A percentile compares a stretch with the other conserved stretches of the same genome.
phyloP scores from a whole-genome alignment of 2,797 vertebrate genomes.

The Clarias pachynema region DNA sequence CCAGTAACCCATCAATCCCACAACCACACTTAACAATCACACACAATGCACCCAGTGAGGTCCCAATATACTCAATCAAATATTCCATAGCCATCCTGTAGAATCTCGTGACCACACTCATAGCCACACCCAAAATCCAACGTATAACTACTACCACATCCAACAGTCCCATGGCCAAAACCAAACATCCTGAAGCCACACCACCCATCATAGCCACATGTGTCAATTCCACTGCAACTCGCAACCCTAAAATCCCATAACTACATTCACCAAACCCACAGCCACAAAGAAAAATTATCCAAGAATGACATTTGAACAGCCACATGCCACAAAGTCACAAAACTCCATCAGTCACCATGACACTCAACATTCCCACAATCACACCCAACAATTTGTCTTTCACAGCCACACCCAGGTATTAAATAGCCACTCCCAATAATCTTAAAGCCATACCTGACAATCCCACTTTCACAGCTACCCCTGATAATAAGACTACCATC shows the following conservation, averaged over 20 bases:
- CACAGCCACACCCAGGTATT: too few relatives aligned
- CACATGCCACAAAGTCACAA: neutral
- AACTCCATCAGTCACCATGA: neutral
- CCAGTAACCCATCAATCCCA: neutral
- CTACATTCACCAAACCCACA: neutral
- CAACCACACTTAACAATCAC: neutral
- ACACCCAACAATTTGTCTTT: neutral
- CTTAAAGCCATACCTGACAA: neutral
- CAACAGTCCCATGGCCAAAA: neutral
- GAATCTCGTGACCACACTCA: neutral
- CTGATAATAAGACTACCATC: too few relatives aligned
- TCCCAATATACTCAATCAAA: too few relatives aligned
- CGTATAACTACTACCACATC: too few relatives aligned
- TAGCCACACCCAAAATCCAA: neutral
- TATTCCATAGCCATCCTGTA: neutral
- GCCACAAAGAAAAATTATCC: neutral
- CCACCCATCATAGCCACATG: neutral
- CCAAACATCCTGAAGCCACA: neutral
- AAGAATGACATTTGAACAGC: neutral
- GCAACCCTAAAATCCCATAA: neutral
- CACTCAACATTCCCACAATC: neutral
- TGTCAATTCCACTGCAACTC: neutral
- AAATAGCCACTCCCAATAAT: neutral
- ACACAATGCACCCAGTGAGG: too few relatives aligned
- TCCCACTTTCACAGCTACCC: neutral